Percentiles rank a stretch among this genome's conserved stretches.
Evolutionary conservation across 2,888 invertebrate genomes (phyloP).

Genomic region (Tryphoninae sp.): DNA sequence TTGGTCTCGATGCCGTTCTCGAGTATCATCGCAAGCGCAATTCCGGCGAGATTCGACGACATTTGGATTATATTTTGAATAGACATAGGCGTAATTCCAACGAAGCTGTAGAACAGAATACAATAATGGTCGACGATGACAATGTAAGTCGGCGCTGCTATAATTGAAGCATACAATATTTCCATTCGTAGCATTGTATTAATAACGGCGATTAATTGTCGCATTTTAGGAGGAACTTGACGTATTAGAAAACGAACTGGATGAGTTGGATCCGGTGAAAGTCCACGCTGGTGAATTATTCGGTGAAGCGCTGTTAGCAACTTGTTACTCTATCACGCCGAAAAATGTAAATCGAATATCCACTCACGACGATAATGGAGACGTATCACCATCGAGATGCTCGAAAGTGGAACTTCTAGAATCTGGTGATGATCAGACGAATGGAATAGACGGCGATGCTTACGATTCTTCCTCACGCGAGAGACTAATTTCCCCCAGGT

Average conservation of each 20-base stretch:
- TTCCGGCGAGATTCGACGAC: constrained; percentile 73
- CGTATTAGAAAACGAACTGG: constrained; percentile 75
- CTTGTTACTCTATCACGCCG: constrained; percentile 69
- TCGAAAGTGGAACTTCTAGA: constrained; percentile 17
- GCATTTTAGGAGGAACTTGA: constrained; percentile 74
- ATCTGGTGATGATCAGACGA: background rate
- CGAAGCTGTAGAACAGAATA: constrained; percentile 67
- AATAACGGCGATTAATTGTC: background rate
- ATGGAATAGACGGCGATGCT: constrained; percentile 13
- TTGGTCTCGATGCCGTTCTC: constrained; percentile 71
- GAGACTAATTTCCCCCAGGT: constrained; percentile 61
- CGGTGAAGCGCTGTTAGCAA: constrained; percentile 75
- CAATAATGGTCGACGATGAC: constrained; percentile 72
- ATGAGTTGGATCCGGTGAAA: constrained; percentile 76
- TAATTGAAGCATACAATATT: background rate
- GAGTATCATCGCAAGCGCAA: constrained; percentile 72
- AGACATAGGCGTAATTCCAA: constrained; percentile 70
- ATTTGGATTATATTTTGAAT: constrained; percentile 74
- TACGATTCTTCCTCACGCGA: constrained; percentile 44
- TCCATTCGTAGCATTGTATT: background rate
- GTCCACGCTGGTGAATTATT: constrained; percentile 73
- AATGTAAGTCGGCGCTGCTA: constrained; percentile 66
- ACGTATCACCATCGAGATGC: constrained; percentile 22
- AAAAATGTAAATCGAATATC: constrained; percentile 38
- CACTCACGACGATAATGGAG: constrained; percentile 11